Percentiles rank a stretch among this genome's conserved stretches.
Conservation (phyloP, 1,140 invertebrate genomes). For the Drosophila funebris region DNA sequence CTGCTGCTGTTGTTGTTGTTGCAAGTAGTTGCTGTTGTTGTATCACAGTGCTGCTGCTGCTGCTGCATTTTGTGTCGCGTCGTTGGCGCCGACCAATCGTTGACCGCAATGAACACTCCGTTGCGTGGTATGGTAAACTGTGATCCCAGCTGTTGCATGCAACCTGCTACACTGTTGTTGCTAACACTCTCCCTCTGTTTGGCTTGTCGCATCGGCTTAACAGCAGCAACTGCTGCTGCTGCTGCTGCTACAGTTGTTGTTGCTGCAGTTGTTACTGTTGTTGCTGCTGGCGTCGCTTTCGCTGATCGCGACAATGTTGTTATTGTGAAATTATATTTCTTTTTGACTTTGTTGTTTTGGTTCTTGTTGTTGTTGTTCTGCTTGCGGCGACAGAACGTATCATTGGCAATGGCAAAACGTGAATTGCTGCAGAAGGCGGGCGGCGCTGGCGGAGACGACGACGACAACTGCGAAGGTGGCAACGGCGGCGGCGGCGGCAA, state of each 20-base stretch:
- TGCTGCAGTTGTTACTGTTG: not conserved
- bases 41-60: conserved; percentile 49
- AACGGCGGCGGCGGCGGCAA: no score
- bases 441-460: no score
- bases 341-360: conserved; percentile 66
- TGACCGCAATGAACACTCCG: conserved; percentile 79
- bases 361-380: conserved; percentile 77
- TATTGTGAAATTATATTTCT: conserved; percentile 80
- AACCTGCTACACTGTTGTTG: not conserved
- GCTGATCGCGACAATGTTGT: conserved; percentile 71
- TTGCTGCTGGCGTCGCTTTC: conserved; percentile 33
- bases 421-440: conserved; percentile 69
- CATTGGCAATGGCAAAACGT: conserved; percentile 69
- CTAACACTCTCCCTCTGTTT: not conserved
- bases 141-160: conserved; percentile 8
- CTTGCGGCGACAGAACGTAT: conserved; percentile 71
- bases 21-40: conserved; percentile 23
- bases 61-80: conserved; percentile 42
- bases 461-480: conserved; percentile 10
- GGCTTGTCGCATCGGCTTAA: not conserved
- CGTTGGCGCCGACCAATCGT: conserved; percentile 77
- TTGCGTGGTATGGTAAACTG: conserved; percentile 79
- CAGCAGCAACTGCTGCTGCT: not conserved
- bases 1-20: conserved; percentile 27
- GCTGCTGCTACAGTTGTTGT: not conserved